Conservation (phyloP, 1,140 invertebrate genomes). For the Tetramorium simillimum region DNA sequence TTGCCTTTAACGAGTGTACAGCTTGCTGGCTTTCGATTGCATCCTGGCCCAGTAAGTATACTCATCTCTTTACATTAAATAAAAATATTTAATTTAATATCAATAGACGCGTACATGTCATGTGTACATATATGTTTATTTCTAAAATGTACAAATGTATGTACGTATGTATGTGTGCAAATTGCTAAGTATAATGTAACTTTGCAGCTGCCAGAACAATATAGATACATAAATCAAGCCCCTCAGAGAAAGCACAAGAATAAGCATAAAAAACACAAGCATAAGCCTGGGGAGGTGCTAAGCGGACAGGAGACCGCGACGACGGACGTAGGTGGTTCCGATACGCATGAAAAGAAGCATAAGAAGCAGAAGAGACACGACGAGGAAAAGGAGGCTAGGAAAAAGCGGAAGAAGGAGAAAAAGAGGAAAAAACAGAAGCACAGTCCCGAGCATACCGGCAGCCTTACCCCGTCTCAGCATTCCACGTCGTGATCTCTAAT, state of each 20-base stretch:
- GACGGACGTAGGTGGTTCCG: slow-evolving; percentile 88
- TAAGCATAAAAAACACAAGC: slow-evolving; percentile 98
- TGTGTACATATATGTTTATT: too few species aligned
- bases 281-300: slow-evolving; percentile 91
- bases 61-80: background rate
- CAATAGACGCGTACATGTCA: too few species aligned
- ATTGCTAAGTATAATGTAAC: slow-evolving; percentile 37
- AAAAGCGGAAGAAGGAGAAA: slow-evolving; percentile 98
- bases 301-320: slow-evolving; percentile 89
- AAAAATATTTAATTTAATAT: too few species aligned
- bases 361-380: slow-evolving; percentile 98
- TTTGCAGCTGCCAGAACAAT: slow-evolving; percentile 96
- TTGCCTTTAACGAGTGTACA: slow-evolving; percentile 94
- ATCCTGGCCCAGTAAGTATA: slow-evolving; percentile 95
- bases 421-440: slow-evolving; percentile 97
- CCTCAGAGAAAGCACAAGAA: slow-evolving; percentile 97
- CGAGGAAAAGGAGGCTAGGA: slow-evolving; percentile 96
- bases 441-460: slow-evolving; percentile 93
- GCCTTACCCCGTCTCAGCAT: slow-evolving; percentile 90
- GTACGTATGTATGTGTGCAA: background rate
- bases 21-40: slow-evolving; percentile 96
- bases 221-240: slow-evolving; percentile 96
- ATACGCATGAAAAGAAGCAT: slow-evolving; percentile 97
- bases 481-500: slow-evolving; percentile 86
- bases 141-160: too few species aligned